Evolutionary conservation across 2,888 invertebrate genomes (phyloP).

Genomic region (Strigamia transsilvanica): DNA sequence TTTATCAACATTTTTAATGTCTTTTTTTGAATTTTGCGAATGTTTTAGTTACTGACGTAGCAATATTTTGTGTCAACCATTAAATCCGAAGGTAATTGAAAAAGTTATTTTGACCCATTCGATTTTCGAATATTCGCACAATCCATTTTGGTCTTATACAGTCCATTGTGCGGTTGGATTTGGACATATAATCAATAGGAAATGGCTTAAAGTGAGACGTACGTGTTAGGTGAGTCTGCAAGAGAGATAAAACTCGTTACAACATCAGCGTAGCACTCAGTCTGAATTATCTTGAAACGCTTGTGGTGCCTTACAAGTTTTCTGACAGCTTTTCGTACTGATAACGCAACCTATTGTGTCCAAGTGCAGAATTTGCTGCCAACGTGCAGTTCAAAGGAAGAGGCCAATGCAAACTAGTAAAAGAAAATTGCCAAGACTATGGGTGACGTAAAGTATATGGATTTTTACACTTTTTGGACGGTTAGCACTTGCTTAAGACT

Average conservation of each 20-base stretch:
- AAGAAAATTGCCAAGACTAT: neutral
- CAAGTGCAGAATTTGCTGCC: slow-evolving; percentile 42
- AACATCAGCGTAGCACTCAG: slow-evolving; percentile 28
- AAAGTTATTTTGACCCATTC: neutral
- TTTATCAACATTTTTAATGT: neutral
- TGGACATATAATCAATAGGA: slow-evolving; percentile 45
- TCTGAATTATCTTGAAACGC: slow-evolving; percentile 41
- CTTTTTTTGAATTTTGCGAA: neutral
- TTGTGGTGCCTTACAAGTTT: slow-evolving; percentile 40
- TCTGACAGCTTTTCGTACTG: slow-evolving; percentile 39
- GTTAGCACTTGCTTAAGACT: neutral
- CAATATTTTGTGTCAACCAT: neutral
- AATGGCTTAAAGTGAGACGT: slow-evolving; percentile 46
- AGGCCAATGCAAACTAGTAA: neutral
- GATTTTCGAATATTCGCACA: slow-evolving; percentile 7
- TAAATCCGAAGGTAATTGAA: neutral
- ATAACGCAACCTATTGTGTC: slow-evolving; percentile 34
- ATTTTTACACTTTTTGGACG: neutral
- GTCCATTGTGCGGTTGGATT: slow-evolving; percentile 42
- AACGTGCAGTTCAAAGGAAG: slow-evolving; percentile 37
- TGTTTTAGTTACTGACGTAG: neutral
- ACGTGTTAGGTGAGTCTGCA: slow-evolving; percentile 48
- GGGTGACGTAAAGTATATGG: neutral
- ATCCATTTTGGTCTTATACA: slow-evolving; percentile 37
- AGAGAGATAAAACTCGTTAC: slow-evolving; percentile 35